phyloP scores from a whole-genome alignment of 2,113 vertebrate genomes.

The Lates calcarifer region DNA sequence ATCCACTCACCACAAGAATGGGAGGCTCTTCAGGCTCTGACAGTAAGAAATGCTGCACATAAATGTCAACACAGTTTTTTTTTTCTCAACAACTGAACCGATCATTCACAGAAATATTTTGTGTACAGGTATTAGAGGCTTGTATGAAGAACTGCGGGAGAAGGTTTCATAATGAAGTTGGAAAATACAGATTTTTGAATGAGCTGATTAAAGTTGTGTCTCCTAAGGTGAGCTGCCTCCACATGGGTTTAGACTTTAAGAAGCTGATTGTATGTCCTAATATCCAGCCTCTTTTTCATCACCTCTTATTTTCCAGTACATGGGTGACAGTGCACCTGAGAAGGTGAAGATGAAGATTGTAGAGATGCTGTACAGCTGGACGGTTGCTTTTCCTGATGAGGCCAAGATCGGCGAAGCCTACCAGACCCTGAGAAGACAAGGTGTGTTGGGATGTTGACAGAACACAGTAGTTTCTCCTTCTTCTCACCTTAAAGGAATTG shows the following conservation, averaged over 20 bases:
- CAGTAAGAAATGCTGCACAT: constrained; percentile 83
- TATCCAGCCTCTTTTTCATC: neutral
- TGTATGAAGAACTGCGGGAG: constrained; percentile 98
- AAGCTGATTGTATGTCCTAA: neutral
- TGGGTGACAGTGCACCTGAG: constrained; percentile 93
- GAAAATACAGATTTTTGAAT: constrained; percentile 96
- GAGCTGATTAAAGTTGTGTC: constrained; percentile 98
- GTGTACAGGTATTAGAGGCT: constrained; percentile 92
- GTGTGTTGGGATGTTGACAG: constrained; percentile 71
- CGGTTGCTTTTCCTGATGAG: constrained; percentile 92
- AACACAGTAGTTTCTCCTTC: neutral
- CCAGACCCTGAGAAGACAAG: constrained; percentile 94
- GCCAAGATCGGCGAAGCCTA: constrained; percentile 95
- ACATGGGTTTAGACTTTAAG: neutral
- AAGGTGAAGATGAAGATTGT: constrained; percentile 96
- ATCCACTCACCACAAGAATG: constrained; percentile 98
- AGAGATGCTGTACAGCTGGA: constrained; percentile 97
- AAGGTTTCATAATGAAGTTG: constrained; percentile 96
- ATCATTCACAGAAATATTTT: neutral
- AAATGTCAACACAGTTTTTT: neutral
- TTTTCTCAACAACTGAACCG: neutral
- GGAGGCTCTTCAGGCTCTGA: constrained; percentile 96
- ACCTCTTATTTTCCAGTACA: constrained; percentile 86
- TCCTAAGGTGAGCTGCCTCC: constrained; percentile 89
- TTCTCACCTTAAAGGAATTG: neutral